Base-by-base conservation (phyloP, 2,797 vertebrate genomes). In the Acanthurus tractus region DNA sequence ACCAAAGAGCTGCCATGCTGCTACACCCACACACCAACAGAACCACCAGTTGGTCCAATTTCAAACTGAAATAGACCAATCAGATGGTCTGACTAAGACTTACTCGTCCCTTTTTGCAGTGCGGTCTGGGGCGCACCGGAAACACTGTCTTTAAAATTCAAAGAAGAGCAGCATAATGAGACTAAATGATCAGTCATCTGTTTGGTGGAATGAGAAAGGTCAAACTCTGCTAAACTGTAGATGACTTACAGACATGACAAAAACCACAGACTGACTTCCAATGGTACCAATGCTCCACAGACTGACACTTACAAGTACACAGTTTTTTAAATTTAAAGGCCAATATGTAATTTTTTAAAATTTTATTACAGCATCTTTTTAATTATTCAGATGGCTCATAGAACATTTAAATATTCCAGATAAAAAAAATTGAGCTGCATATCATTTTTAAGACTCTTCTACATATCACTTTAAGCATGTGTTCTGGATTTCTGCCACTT, bases 21-120 rank as follows among this genome's bases (percentile, higher is more conserved):
- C 81, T 55, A 78, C 66, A 85, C 86, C 85, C 77, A 88, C 84
- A 90, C 86, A 88, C 86, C 91, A 73, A 69, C 70, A 83, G 70
- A 84, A 80, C 84, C 88, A 90, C 74, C 73, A 13, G 78, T 84
- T 78, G 76, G 76, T 75, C 83, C 44, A 3, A 49, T 78, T 89
- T 86, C 71, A 50, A 63, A 59, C 34, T 48, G 76, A 90, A 91
- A 88, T 65, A 36, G 78, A 86, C 85, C 91, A 79, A 75, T 85
- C 81, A 87, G 90, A 79, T 79, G 91, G 86, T 82, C 84, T 46
- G 20, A 76, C 69, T 85, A 87, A 78, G 74, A 78, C 97, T 98
- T 97, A 99, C 97, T 74, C 92, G 91, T 38, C 89, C 89, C 67
- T 48, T 95, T 95, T 99, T 99, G 96, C 97, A 98, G 80, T 97